Percentiles rank a stretch among this genome's conserved stretches.
These are phyloP conservation scores for Hartigia nigra DNA, from an alignment of 2,888 invertebrate genomes.

Conservation along the genomic window DNA sequence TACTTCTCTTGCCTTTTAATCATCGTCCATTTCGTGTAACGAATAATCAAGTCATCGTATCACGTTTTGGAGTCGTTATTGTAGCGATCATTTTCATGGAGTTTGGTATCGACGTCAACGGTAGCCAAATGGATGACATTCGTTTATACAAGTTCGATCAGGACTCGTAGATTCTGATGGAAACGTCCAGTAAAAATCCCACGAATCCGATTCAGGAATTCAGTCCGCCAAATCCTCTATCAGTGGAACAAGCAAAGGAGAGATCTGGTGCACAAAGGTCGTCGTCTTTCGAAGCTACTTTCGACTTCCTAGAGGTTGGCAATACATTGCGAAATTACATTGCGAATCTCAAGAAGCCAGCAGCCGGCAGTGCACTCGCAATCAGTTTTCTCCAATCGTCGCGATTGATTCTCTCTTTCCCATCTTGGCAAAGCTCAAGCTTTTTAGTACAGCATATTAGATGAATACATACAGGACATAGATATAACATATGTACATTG, in stretches of 20 bases:
- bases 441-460: background rate
- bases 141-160: background rate
- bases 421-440: background rate
- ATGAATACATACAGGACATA: background rate
- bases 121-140: background rate
- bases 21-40: background rate
- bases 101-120: background rate
- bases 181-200: background rate
- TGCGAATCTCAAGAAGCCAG: constrained; percentile 11
- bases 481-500: background rate
- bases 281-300: background rate
- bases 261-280: background rate
- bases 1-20: background rate
- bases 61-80: background rate
- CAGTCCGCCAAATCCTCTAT: background rate
- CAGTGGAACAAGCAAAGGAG: background rate
- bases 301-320: background rate
- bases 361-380: constrained; percentile 15
- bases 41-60: background rate
- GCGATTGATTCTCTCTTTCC: constrained; percentile 40
- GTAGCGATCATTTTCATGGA: background rate
- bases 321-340: constrained; percentile 13
- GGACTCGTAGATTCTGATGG: background rate
- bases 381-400: constrained; percentile 43
- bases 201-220: background rate